A percentile compares a stretch with the other conserved stretches of the same genome.
Conservation (phyloP, 2,888 invertebrate genomes). For the Amblyjoppa fuscipennis region DNA sequence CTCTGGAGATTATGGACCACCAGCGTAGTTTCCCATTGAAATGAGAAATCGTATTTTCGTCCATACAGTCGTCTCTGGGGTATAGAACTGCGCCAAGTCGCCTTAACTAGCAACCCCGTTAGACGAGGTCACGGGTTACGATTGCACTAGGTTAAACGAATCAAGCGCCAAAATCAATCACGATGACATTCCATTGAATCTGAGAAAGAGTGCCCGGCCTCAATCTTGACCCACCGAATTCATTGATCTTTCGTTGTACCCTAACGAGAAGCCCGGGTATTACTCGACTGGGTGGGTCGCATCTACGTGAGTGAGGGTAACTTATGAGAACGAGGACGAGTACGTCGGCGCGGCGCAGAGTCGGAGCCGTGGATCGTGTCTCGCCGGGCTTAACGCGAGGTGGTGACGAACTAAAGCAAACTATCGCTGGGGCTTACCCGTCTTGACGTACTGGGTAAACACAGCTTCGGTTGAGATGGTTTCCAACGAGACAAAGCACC, state of each 20-base stretch:
- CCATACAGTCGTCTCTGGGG: not conserved
- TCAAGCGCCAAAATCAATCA: slow-evolving; percentile 23
- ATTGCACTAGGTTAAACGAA: not conserved
- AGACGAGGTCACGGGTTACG: not conserved
- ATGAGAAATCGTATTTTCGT: slow-evolving; percentile 40
- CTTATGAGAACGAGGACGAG: slow-evolving; percentile 66
- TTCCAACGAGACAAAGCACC: slow-evolving; percentile 67
- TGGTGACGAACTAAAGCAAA: slow-evolving; percentile 79
- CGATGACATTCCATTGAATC: slow-evolving; percentile 12
- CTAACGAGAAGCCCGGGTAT: slow-evolving; percentile 16
- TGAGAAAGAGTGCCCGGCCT: not conserved
- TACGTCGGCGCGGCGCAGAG: slow-evolving; percentile 39
- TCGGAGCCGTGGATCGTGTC: slow-evolving; percentile 56
- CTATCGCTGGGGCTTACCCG: slow-evolving; percentile 80
- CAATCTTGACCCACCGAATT: slow-evolving; percentile 28
- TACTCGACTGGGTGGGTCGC: slow-evolving; percentile 32
- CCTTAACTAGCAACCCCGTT: not conserved
- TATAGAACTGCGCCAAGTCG: not conserved
- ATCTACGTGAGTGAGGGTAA: slow-evolving; percentile 51
- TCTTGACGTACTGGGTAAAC: slow-evolving; percentile 77
- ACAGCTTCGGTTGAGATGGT: slow-evolving; percentile 69
- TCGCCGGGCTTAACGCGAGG: slow-evolving; percentile 71
- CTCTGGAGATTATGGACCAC: slow-evolving; percentile 31
- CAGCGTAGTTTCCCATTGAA: slow-evolving; percentile 52
- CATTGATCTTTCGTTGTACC: slow-evolving; percentile 35